These are phyloP conservation scores for Riptortus pedestris DNA, from an alignment of 1,140 invertebrate species.

Conservation along the genomic window DNA sequence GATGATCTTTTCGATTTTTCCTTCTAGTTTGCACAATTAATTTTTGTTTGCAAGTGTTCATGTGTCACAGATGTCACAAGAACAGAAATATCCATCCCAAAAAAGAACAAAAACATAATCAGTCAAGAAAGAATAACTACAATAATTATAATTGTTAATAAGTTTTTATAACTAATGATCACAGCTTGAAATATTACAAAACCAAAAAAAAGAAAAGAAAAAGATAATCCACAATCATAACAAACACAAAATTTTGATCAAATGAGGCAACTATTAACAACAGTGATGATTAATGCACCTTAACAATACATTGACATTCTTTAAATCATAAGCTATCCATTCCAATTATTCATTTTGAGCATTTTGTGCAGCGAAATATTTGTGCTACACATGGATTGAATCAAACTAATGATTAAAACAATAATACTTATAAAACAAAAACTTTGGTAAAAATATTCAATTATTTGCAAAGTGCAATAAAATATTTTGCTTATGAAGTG, in stretches of 20 bases:
- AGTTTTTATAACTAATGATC: not conserved
- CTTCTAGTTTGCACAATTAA: constrained; percentile 20
- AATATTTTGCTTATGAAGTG: not conserved
- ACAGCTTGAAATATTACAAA: not conserved
- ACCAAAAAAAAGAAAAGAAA: constrained; percentile 19
- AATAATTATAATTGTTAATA: constrained; percentile 36
- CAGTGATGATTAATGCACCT: constrained; percentile 4
- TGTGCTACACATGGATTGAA: constrained; percentile 10
- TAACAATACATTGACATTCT: constrained; percentile 21
- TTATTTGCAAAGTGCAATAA: constrained; percentile 14
- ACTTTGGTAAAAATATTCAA: not conserved
- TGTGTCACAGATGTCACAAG: constrained; percentile 1
- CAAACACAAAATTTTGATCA: constrained; percentile 16
- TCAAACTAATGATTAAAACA: not conserved
- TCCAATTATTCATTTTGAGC: constrained; percentile 4
- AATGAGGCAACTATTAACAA: constrained; percentile 14
- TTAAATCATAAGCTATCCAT: constrained; percentile 10
- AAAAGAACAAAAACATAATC: constrained; percentile 24
- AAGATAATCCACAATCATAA: constrained; percentile 20
- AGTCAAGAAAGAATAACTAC: constrained; percentile 26
- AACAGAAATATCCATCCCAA: constrained; percentile 25
- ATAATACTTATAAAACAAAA: too few relatives aligned
- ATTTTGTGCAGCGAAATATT: not conserved
- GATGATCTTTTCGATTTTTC: constrained; percentile 33
- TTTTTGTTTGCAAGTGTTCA: constrained; percentile 12